These are phyloP conservation scores for Caenorhabditis uteleia DNA, from an alignment of 2,888 invertebrate species.

Conservation along the genomic window DNA sequence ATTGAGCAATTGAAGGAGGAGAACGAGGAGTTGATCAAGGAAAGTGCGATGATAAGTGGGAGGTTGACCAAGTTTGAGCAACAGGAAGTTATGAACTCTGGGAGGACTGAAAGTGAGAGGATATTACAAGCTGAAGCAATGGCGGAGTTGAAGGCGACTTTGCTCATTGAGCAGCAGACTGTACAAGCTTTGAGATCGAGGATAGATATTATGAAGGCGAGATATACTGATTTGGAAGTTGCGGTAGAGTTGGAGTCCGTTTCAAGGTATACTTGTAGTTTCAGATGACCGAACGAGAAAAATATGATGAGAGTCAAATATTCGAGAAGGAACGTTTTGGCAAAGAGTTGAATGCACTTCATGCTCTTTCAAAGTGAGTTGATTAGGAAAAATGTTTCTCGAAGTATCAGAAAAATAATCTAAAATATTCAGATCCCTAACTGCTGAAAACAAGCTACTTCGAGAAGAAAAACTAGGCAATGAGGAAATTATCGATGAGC, in stretches of 20 bases:
- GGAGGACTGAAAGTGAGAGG: slow-evolving; percentile 17
- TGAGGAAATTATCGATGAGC: slow-evolving; percentile 53
- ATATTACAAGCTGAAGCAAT: too few relatives aligned
- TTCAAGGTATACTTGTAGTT: not conserved
- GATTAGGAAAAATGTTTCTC: too few relatives aligned
- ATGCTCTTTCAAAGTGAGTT: slow-evolving; percentile 49
- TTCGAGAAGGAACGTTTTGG: slow-evolving; percentile 51
- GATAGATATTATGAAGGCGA: not conserved
- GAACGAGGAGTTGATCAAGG: slow-evolving; percentile 41
- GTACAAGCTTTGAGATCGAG: not conserved
- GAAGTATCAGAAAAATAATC: not conserved
- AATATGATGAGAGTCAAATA: slow-evolving; percentile 46
- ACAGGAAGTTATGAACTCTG: too few relatives aligned
- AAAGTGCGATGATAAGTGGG: slow-evolving; percentile 44
- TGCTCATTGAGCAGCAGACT: too few relatives aligned
- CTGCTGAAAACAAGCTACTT: slow-evolving; percentile 60
- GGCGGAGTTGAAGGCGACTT: too few relatives aligned
- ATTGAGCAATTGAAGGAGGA: slow-evolving; percentile 38
- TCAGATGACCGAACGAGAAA: slow-evolving; percentile 45
- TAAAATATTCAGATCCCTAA: slow-evolving; percentile 45
- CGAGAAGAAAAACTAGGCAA: slow-evolving; percentile 58
- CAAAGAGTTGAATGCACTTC: slow-evolving; percentile 63
- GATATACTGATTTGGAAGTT: not conserved
- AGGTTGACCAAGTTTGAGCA: too few relatives aligned
- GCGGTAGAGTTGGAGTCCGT: not conserved